Percentiles rank a stretch among this genome's conserved stretches.
phyloP scores from a whole-genome alignment of 2,888 invertebrate genomes.

The Augochlorella aurata region DNA sequence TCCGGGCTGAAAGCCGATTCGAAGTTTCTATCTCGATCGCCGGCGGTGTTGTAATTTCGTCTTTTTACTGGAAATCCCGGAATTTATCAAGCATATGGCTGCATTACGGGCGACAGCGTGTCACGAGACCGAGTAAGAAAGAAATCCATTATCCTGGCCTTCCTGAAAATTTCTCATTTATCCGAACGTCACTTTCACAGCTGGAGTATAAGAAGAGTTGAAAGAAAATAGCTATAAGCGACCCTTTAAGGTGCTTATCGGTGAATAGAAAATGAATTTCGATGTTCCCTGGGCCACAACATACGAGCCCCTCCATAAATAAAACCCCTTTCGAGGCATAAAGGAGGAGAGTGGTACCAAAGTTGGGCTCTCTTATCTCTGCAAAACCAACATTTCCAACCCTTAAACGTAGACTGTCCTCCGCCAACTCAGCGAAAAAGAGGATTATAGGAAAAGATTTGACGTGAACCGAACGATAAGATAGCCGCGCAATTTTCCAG shows the following conservation, averaged over 20 bases:
- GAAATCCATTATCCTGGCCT: neutral
- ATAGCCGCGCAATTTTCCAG: neutral
- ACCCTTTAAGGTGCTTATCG: slow-evolving; percentile 55
- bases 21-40: slow-evolving; percentile 34
- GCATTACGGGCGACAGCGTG: neutral
- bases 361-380: slow-evolving; percentile 50
- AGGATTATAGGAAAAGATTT: neutral
- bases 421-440: slow-evolving; percentile 9
- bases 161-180: slow-evolving; percentile 17
- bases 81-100: slow-evolving; percentile 4
- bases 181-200: slow-evolving; percentile 21
- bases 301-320: slow-evolving; percentile 62
- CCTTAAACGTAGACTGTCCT: neutral
- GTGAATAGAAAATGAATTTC: slow-evolving; percentile 65
- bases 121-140: neutral
- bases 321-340: slow-evolving; percentile 75
- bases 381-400: slow-evolving; percentile 20
- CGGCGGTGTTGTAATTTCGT: neutral
- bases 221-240: slow-evolving; percentile 16
- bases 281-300: slow-evolving; percentile 48
- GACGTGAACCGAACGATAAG: neutral
- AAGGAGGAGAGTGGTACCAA: slow-evolving; percentile 75
- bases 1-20: neutral
- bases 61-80: neutral
- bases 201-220: neutral